Conservation (phyloP, 1,140 invertebrate genomes). For the Episyrphus balteatus region DNA sequence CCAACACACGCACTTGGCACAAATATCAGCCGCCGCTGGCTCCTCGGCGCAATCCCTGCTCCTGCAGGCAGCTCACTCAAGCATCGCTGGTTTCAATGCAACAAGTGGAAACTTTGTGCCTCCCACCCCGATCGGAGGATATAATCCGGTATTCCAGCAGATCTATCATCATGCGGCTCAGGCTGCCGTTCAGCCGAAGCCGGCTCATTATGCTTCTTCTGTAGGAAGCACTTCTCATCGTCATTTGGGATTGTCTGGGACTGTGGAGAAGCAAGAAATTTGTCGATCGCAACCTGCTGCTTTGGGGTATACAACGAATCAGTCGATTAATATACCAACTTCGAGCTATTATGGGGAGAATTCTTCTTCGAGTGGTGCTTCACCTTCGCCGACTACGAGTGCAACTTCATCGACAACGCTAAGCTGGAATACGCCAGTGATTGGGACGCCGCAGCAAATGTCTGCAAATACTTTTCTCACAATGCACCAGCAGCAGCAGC, state of each 20-base stretch:
- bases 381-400: conserved; percentile 30
- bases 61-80: conserved; percentile 14
- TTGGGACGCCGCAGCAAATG: conserved; percentile 12
- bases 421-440: conserved; percentile 25
- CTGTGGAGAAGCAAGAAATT: conserved; percentile 28
- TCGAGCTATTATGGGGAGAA: conserved; percentile 35
- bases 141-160: conserved; percentile 35
- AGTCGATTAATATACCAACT: conserved; percentile 26
- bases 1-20: conserved; percentile 30
- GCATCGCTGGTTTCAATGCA: conserved; percentile 27
- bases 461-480: conserved; percentile 34
- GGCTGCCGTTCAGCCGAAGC: conserved; percentile 31
- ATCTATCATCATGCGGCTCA: conserved; percentile 32
- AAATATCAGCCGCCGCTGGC: conserved; percentile 17
- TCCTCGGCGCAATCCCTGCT: conserved; percentile 8
- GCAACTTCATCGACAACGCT: conserved; percentile 29
- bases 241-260: conserved; percentile 28
- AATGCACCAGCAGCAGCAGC: conserved; percentile 31
- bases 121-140: conserved; percentile 32
- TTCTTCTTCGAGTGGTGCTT: conserved; percentile 31
- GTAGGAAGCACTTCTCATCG: conserved; percentile 31
- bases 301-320: neutral
- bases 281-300: conserved; percentile 23
- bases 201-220: conserved; percentile 30
- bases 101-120: conserved; percentile 32